Conservation (phyloP, 2,888 invertebrate species). For the Pristionchus maxplancki region DNA sequence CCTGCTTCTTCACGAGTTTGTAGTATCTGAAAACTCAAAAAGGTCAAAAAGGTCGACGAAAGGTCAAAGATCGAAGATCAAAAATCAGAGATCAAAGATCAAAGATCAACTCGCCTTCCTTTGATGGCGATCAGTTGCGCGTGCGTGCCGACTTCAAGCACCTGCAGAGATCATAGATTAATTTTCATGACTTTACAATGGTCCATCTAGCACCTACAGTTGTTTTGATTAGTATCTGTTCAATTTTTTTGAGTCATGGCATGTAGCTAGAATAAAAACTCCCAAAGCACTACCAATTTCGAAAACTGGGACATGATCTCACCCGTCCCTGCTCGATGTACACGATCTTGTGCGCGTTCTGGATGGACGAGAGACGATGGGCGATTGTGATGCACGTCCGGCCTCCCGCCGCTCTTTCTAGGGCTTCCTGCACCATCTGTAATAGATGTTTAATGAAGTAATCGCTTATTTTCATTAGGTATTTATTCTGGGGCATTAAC, state of each 20-base stretch:
- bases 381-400: slow-evolving; percentile 74
- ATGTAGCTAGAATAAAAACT: background rate
- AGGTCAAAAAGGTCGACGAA: too few relatives aligned
- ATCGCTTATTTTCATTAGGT: too few relatives aligned
- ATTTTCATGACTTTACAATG: background rate
- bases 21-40: slow-evolving; percentile 56
- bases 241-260: too few relatives aligned
- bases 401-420: slow-evolving; percentile 71
- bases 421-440: slow-evolving; percentile 72
- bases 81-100: background rate
- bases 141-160: slow-evolving; percentile 68
- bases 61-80: slow-evolving; percentile 24
- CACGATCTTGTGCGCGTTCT: slow-evolving; percentile 72
- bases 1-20: slow-evolving; percentile 65
- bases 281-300: background rate
- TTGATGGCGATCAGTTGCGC: slow-evolving; percentile 60
- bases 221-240: too few relatives aligned
- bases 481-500: too few relatives aligned
- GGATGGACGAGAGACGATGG: slow-evolving; percentile 73
- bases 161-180: slow-evolving; percentile 42
- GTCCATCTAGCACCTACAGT: too few relatives aligned
- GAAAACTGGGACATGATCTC: background rate
- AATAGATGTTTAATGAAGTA: background rate
- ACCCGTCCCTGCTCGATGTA: slow-evolving; percentile 67
- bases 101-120: slow-evolving; percentile 56